Evolutionary conservation across 2,888 invertebrate species (phyloP), one percentile per base, ranked within the genome.

Genomic region (Drosophila anceps): DNA sequence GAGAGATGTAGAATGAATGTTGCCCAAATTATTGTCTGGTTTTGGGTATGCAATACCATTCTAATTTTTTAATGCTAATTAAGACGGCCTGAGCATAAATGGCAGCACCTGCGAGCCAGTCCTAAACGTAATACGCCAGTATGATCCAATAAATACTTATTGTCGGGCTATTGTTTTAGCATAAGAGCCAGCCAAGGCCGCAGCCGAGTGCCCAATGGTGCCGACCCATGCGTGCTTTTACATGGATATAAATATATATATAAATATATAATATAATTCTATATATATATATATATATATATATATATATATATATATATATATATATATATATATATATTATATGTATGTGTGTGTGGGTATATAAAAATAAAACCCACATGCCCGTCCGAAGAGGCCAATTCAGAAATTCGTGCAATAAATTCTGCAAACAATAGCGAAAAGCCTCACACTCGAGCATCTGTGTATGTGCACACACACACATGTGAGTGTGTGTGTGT

Each of bases 331-430:
- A 39, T 29, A 12, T 20, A 31, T 33, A 4, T 15, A 31, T 43
- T 43, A 33, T 55, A 41, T 41, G 35, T 31, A 15, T 41, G 41
- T 35, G 27, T 50, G 50, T 51, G 12, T 44, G 37, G 27, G 41
- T 31, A 50, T 69, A 76, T 68, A 71, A 71, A 76, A 81, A 79
- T 84, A 84, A 88, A 79, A 81, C 79, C 76, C 79, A 77, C 72
- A 83, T 73, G 81, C 67, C 64, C 70, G 76, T 31, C 69, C 79
- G 76, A 70, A 81, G 81, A 88, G 83, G 81, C 81, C 88, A 86
- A 88, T 86, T 88, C 88, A 88, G 81, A 86, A 83, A 77, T 90
- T 88, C 79, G 75, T 79, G 82, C 79, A 85, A 90, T 86, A 88
- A 86, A 90, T 86, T 88, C 85, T 67, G 79, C 85, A 84, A 87